These are phyloP conservation scores for Sebastiscus tertius DNA, from an alignment of 2,797 vertebrate genomes.

Conservation along the genomic window DNA sequence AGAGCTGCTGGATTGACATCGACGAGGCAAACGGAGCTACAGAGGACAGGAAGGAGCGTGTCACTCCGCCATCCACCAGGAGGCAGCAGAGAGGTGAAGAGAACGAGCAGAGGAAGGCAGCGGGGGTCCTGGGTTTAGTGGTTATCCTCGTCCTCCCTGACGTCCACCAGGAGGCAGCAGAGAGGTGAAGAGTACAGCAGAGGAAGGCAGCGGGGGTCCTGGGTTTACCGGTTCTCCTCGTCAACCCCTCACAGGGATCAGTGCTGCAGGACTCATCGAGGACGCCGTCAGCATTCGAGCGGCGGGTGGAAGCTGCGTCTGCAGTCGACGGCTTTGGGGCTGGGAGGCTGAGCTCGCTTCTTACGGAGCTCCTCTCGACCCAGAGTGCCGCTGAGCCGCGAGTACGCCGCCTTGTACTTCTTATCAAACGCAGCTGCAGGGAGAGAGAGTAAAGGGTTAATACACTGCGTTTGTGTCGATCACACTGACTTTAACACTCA, in stretches of 20 bases:
- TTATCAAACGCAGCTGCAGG: conserved; percentile 89
- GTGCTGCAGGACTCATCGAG: background rate
- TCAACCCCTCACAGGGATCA: background rate
- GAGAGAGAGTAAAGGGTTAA: background rate
- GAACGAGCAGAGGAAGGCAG: conserved; percentile 36
- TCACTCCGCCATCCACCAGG: conserved; percentile 29
- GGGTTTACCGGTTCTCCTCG: background rate
- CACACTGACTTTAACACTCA: no score
- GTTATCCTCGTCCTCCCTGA: background rate
- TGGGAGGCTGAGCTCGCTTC: conserved; percentile 87
- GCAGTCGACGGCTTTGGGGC: conserved; percentile 90
- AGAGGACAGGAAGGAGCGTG: conserved; percentile 21
- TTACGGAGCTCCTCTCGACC: conserved; percentile 86
- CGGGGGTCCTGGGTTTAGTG: background rate
- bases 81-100: conserved; percentile 43
- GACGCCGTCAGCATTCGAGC: conserved; percentile 87
- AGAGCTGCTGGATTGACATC: conserved; percentile 22
- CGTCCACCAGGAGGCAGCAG: conserved; percentile 48
- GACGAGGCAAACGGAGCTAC: conserved; percentile 32
- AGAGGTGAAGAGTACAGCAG: conserved; percentile 34
- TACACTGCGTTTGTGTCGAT: no score
- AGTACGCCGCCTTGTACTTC: conserved; percentile 88
- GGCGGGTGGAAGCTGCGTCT: conserved; percentile 89
- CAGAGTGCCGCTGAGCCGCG: conserved; percentile 82
- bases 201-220: conserved; percentile 25